These are phyloP conservation scores for Pristionchus japonicus DNA, from an alignment of 2,888 invertebrate species.

Conservation along the genomic window DNA sequence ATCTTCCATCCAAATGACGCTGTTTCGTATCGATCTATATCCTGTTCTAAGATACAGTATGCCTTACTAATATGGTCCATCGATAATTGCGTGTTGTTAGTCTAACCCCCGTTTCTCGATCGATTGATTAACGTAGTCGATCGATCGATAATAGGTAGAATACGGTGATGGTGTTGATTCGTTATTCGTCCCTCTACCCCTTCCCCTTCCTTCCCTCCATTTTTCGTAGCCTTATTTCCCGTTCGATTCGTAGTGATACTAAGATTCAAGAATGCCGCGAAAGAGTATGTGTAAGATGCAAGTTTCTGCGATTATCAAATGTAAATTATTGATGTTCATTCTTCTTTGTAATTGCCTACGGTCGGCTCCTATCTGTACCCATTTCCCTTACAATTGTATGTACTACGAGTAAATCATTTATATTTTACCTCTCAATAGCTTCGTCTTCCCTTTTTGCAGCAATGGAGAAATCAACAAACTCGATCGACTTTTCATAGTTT, in stretches of 20 bases:
- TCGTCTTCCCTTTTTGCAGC: too few relatives aligned
- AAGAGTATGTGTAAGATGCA: not conserved
- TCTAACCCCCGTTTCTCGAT: not conserved
- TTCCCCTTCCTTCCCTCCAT: not conserved
- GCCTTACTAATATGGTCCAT: constrained; percentile 9
- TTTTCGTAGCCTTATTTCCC: not conserved
- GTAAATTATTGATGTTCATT: not conserved
- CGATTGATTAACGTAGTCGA: too few relatives aligned
- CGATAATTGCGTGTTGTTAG: not conserved
- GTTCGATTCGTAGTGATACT: not conserved
- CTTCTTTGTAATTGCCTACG: not conserved
- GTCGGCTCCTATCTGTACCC: not conserved
- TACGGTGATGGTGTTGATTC: not conserved
- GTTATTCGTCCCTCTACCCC: not conserved
- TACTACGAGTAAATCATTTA: too few relatives aligned
- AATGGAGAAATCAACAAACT: too few relatives aligned
- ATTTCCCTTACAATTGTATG: too few relatives aligned
- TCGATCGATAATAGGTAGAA: not conserved
- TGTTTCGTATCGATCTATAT: constrained; percentile 34
- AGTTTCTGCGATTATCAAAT: not conserved
- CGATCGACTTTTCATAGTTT: too few relatives aligned
- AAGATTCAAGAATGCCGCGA: not conserved
- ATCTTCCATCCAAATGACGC: too few relatives aligned
- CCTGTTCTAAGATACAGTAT: not conserved
- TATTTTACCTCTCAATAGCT: too few relatives aligned